A percentile compares a stretch with the other conserved stretches of the same genome.
These are phyloP conservation scores for Pogonomyrmex barbatus DNA, from an alignment of 1,140 invertebrate species.

Conservation along the genomic window DNA sequence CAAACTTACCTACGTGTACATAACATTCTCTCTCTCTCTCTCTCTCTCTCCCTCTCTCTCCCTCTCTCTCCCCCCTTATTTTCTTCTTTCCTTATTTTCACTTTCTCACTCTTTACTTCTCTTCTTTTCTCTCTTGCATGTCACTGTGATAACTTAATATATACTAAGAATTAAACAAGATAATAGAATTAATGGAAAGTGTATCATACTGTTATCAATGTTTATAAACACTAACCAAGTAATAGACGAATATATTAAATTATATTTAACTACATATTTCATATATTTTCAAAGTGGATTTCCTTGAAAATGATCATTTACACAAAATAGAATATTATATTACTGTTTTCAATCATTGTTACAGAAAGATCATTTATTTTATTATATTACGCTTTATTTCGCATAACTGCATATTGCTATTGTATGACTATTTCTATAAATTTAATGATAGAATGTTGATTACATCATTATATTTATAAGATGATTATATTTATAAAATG, in stretches of 20 bases:
- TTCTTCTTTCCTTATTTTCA: too few species aligned
- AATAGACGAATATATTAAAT: not conserved
- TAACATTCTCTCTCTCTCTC: not conserved
- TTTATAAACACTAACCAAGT: not conserved
- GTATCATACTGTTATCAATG: not conserved
- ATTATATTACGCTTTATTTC: not conserved
- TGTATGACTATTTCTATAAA: slow-evolving; percentile 28
- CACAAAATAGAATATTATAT: not conserved
- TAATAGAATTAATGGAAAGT: not conserved
- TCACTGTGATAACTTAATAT: slow-evolving; percentile 14
- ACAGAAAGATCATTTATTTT: not conserved
- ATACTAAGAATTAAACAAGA: not conserved
- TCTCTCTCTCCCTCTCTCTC: not conserved
- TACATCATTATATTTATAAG: not conserved
- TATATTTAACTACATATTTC: not conserved
- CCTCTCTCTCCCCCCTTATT: not conserved
- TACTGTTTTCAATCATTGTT: not conserved
- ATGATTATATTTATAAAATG: slow-evolving; percentile 4
- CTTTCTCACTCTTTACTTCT: not conserved
- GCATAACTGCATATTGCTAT: not conserved
- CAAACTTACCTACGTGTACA: not conserved
- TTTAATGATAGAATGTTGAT: slow-evolving; percentile 15
- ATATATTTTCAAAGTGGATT: not conserved
- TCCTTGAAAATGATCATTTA: not conserved
- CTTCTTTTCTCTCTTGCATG: not conserved